Conservation (phyloP, 2,888 invertebrate genomes). For the Apamea crenata region DNA sequence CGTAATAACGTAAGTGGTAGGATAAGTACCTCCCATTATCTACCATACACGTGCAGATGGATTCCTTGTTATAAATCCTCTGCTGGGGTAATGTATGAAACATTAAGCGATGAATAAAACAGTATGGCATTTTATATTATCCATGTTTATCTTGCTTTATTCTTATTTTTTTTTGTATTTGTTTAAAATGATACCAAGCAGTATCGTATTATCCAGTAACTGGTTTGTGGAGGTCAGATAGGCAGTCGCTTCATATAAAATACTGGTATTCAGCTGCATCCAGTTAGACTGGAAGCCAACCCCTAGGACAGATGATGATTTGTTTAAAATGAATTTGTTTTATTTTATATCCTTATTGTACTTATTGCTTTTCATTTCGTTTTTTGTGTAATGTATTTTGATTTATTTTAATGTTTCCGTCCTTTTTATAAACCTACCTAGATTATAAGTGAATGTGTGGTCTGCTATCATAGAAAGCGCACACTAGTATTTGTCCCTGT, state of each 20-base stretch:
- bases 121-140: neutral
- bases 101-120: slow-evolving; percentile 2
- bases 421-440: neutral
- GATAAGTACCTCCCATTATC: slow-evolving; percentile 68
- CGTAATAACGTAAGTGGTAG: slow-evolving; percentile 70
- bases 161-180: neutral
- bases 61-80: slow-evolving; percentile 65
- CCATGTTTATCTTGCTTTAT: neutral
- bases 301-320: too few relatives aligned
- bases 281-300: too few relatives aligned
- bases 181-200: too few relatives aligned
- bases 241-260: too few relatives aligned
- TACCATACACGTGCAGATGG: slow-evolving; percentile 59
- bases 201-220: too few relatives aligned
- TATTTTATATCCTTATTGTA: neutral
- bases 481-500: neutral
- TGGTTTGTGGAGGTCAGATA: too few relatives aligned
- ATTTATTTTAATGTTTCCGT: neutral
- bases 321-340: neutral
- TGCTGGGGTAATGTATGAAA: slow-evolving; percentile 16
- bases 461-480: neutral
- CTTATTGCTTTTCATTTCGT: neutral
- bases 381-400: neutral
- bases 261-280: too few relatives aligned
- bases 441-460: neutral